Evolutionary conservation across 2,113 vertebrate species (phyloP).

Genomic region (Pycnonotus jocosus): DNA sequence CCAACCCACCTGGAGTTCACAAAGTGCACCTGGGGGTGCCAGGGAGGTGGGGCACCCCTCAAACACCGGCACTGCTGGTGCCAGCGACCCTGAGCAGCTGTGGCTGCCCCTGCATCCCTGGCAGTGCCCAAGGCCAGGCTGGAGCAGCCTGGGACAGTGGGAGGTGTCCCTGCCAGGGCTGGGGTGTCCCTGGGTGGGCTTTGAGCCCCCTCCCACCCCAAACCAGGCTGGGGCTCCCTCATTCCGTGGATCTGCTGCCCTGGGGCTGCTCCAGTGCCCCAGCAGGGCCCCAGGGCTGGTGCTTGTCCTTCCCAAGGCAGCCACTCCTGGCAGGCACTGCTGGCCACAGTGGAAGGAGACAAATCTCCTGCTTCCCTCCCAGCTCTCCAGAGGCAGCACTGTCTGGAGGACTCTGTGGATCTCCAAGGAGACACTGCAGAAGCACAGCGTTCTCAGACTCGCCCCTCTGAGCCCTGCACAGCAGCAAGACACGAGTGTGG

Average conservation of each 20-base stretch:
- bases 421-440: neutral
- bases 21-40: accelerated
- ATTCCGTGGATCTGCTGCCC: neutral
- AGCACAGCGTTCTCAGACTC: neutral
- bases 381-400: neutral
- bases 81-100: neutral
- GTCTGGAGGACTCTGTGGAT: neutral
- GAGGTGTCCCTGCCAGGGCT: neutral
- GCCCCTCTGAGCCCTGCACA: neutral
- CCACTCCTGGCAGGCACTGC: neutral
- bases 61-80: accelerated
- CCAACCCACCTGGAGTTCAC: accelerated
- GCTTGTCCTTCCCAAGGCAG: neutral
- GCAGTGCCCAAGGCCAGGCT: neutral
- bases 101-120: neutral
- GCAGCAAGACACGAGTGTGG: accelerated
- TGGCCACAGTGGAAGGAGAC: neutral
- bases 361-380: neutral
- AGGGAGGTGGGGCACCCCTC: neutral
- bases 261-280: neutral
- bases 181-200: neutral
- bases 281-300: neutral
- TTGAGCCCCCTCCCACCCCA: accelerated
- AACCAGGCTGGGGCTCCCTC: neutral
- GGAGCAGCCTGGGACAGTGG: neutral